Evolutionary conservation across 92 coral and sea anemone genomes (phyloP).

Genomic region (Parazoanthus darwini): DNA sequence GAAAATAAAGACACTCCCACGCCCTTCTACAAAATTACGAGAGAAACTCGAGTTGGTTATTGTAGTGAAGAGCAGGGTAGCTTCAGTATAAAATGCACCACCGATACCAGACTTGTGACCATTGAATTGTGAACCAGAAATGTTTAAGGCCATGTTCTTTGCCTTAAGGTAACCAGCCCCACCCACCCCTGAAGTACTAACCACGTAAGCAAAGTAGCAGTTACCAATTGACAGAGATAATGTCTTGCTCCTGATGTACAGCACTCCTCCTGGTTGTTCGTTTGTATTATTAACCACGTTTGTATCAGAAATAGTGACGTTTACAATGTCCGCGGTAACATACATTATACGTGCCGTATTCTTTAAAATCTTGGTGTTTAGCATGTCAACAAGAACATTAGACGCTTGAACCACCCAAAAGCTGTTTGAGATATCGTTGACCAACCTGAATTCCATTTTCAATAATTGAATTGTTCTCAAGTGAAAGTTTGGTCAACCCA

Average conservation of each 20-base stretch:
- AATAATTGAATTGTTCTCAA: background rate
- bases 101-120: slow-evolving; percentile 10
- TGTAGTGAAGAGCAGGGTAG: background rate
- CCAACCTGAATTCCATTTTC: slow-evolving; percentile 21
- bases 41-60: slow-evolving; percentile 38
- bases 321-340: background rate
- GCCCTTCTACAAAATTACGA: background rate
- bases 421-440: background rate
- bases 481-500: slow-evolving; percentile 20
- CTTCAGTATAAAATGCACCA: slow-evolving; percentile 22
- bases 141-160: background rate
- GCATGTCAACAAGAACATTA: background rate
- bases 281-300: slow-evolving; percentile 4
- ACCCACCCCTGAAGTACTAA: slow-evolving; percentile 16
- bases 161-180: slow-evolving; percentile 31
- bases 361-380: background rate
- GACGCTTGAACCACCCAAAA: slow-evolving; percentile 18
- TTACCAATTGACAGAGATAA: slow-evolving; percentile 3
- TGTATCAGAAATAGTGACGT: background rate
- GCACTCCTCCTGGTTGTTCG: slow-evolving; percentile 20
- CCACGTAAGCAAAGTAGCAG: slow-evolving; percentile 15
- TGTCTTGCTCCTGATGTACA: slow-evolving; percentile 14
- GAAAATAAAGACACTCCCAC: slow-evolving; percentile 31
- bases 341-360: slow-evolving; percentile 18
- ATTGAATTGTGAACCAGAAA: slow-evolving; percentile 18